Evolutionary conservation across 2,888 invertebrate species (phyloP).

Genomic region (Xylophagus ater): DNA sequence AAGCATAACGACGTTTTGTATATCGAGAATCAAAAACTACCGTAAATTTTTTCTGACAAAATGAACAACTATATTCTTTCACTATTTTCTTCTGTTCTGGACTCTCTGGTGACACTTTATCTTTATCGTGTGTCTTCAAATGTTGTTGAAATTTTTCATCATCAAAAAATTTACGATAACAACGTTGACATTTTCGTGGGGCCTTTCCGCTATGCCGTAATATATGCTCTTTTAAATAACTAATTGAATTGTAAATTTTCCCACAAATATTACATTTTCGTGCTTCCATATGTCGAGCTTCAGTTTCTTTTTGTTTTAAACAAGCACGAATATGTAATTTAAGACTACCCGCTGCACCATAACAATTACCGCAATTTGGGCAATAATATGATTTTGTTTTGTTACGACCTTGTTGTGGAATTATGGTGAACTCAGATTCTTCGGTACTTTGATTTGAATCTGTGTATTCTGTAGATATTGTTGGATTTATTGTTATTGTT

Average conservation of each 20-base stretch:
- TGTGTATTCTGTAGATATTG: no score
- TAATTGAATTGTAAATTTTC: constrained; percentile 36
- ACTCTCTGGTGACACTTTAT: constrained; percentile 22
- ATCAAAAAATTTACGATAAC: constrained; percentile 36
- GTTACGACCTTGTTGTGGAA: constrained; percentile 12
- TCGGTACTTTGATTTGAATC: no score
- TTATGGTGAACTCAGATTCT: constrained; percentile 12
- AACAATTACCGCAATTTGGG: constrained; percentile 37
- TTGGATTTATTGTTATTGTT: no score
- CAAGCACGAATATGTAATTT: constrained; percentile 38
- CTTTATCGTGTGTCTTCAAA: constrained; percentile 31
- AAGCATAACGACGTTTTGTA: constrained; percentile 37
- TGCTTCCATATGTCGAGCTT: constrained; percentile 29
- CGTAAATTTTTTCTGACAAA: constrained; percentile 34
- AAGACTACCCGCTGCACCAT: constrained; percentile 36
- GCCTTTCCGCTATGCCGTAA: constrained; percentile 35
- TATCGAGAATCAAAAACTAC: constrained; percentile 36
- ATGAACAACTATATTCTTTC: constrained; percentile 36
- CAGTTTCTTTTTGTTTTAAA: constrained; percentile 29
- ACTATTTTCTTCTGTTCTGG: constrained; percentile 31
- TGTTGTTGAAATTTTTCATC: constrained; percentile 32
- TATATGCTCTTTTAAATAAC: constrained; percentile 36
- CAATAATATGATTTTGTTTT: constrained; percentile 33
- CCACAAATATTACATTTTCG: constrained; percentile 36
- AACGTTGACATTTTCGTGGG: constrained; percentile 33